phyloP scores from a whole-genome alignment of 2,113 vertebrate genomes.

The Oncorhynchus keta region DNA sequence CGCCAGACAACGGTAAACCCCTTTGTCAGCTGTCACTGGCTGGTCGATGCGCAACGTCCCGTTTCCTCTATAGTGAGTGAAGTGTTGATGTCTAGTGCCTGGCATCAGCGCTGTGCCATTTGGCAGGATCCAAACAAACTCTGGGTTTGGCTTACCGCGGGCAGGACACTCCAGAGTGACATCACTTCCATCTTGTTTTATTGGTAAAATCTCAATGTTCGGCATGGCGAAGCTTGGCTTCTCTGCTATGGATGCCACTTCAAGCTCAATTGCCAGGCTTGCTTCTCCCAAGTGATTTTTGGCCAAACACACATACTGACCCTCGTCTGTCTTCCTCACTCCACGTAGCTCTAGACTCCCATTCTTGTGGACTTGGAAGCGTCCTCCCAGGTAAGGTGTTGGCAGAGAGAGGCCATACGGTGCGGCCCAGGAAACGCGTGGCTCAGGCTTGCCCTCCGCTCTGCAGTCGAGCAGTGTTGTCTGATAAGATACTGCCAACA shows the following conservation, averaged over 20 bases:
- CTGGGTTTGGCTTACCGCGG: slow-evolving; percentile 71
- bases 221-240: slow-evolving; percentile 76
- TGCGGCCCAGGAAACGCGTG: slow-evolving; percentile 71
- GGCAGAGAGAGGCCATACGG: slow-evolving; percentile 67
- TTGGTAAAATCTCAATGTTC: slow-evolving; percentile 73
- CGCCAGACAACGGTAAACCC: slow-evolving; percentile 75
- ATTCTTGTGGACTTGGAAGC: slow-evolving; percentile 76
- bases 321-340: slow-evolving; percentile 75
- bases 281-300: slow-evolving; percentile 72
- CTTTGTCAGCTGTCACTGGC: slow-evolving; percentile 66
- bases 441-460: slow-evolving; percentile 73
- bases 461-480: slow-evolving; percentile 69
- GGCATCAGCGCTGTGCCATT: slow-evolving; percentile 69
- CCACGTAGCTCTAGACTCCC: slow-evolving; percentile 76
- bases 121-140: slow-evolving; percentile 75
- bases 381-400: slow-evolving; percentile 63
- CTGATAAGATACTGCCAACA: slow-evolving; percentile 72
- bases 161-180: slow-evolving; percentile 68
- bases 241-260: slow-evolving; percentile 72
- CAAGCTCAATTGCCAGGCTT: slow-evolving; percentile 65
- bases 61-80: slow-evolving; percentile 66
- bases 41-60: slow-evolving; percentile 70
- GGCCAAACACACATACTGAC: slow-evolving; percentile 70
- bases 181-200: slow-evolving; percentile 62
- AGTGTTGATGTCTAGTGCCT: slow-evolving; percentile 66